Conservation (phyloP, 2,113 vertebrate genomes). For the Hippoglossus stenolepis region DNA sequence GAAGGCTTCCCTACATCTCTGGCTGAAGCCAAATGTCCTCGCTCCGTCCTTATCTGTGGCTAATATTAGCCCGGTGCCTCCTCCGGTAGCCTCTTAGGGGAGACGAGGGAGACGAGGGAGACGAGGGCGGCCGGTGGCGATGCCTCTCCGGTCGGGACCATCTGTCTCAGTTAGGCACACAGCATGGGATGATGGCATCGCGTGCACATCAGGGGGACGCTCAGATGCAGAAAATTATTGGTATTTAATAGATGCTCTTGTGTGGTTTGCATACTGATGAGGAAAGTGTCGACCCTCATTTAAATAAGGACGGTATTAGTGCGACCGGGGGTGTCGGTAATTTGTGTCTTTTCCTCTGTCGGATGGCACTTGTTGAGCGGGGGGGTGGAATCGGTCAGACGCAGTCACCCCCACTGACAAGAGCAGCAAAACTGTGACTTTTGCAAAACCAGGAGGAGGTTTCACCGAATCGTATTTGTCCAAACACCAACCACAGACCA, state of each 20-base stretch:
- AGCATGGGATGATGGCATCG: constrained; percentile 49
- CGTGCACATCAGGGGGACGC: constrained; percentile 33
- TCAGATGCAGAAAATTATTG: constrained; percentile 7
- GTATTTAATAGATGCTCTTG: constrained; percentile 40
- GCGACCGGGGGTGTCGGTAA: constrained; percentile 44
- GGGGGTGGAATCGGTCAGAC: constrained; percentile 27
- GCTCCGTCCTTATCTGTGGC: constrained; percentile 59
- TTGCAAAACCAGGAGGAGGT: constrained; percentile 38
- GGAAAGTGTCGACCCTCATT: constrained; percentile 45
- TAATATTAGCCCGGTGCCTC: constrained; percentile 65
- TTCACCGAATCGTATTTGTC: constrained; percentile 30
- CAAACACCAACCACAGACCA: constrained; percentile 26
- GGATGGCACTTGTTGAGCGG: constrained; percentile 35
- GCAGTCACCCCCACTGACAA: constrained; percentile 35
- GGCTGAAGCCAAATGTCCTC: constrained; percentile 52
- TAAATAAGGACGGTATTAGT: constrained; percentile 52
- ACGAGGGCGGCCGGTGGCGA: neutral
- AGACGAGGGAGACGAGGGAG: neutral
- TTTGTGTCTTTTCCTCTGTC: constrained; percentile 41
- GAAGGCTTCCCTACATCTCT: constrained; percentile 37
- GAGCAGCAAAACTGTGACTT: constrained; percentile 44
- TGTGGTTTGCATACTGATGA: constrained; percentile 44
- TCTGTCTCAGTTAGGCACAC: constrained; percentile 54
- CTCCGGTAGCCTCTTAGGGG: constrained; percentile 19
- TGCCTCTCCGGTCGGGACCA: constrained; percentile 28